Conservation (phyloP, 2,113 vertebrate species). For the Ibidorhyncha struthersii region DNA sequence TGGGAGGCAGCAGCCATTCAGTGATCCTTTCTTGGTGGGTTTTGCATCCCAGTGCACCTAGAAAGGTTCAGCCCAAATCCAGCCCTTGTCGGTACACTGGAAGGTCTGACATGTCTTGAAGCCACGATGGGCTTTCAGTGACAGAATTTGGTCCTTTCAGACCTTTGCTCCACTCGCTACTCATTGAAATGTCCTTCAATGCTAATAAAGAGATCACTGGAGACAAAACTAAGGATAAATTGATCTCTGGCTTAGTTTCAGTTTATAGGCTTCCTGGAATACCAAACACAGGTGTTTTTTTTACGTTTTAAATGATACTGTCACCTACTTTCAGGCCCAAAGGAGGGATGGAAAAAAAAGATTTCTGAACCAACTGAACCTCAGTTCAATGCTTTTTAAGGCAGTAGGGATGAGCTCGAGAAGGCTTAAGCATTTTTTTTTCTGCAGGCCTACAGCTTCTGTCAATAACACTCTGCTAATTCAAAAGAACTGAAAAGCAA, state of each 20-base stretch:
- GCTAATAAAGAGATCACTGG: not conserved
- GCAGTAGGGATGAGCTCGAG: not conserved
- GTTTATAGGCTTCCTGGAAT: not conserved
- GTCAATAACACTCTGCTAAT: constrained; percentile 32
- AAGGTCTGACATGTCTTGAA: not conserved
- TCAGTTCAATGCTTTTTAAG: not conserved
- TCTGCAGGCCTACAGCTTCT: not conserved
- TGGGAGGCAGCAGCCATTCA: not conserved
- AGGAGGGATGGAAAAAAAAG: not conserved
- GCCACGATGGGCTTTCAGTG: rapidly evolving
- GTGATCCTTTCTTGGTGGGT: not conserved
- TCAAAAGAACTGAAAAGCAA: constrained; percentile 62
- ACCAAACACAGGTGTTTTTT: not conserved
- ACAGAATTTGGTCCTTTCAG: not conserved
- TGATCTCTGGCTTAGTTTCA: not conserved
- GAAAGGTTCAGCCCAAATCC: not conserved
- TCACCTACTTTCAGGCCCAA: not conserved
- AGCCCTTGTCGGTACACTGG: not conserved
- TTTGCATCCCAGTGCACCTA: not conserved
- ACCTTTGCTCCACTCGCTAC: not conserved
- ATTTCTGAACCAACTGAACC: not conserved
- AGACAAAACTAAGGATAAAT: not conserved
- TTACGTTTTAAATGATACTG: not conserved
- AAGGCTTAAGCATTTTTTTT: constrained; percentile 23
- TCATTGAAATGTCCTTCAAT: not conserved